A percentile compares a stretch with the other conserved stretches of the same genome.
phyloP scores from a whole-genome alignment of 2,888 invertebrate species.

The Serripes groenlandicus region DNA sequence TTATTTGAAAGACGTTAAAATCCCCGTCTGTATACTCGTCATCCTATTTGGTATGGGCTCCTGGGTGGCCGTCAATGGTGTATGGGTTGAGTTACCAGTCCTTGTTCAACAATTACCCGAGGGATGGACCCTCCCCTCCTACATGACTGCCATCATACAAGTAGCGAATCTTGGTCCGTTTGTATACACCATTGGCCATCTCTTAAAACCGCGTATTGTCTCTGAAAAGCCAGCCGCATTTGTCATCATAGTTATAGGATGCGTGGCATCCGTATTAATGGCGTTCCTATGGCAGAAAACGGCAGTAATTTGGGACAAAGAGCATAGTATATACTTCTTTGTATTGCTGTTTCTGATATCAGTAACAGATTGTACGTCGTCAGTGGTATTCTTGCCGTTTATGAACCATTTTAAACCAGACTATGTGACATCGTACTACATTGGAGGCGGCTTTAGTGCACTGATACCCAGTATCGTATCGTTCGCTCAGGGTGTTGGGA shows the following conservation, averaged over 20 bases:
- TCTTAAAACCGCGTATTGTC: slow-evolving; percentile 42
- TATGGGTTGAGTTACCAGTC: slow-evolving; percentile 95
- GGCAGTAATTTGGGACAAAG: slow-evolving; percentile 86
- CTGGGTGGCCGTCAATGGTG: slow-evolving; percentile 95
- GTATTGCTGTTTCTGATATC: slow-evolving; percentile 90
- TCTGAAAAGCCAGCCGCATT: slow-evolving; percentile 87
- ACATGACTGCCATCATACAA: slow-evolving; percentile 93
- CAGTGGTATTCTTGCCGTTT: slow-evolving; percentile 94
- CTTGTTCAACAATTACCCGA: slow-evolving; percentile 94
- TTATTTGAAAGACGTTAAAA: slow-evolving; percentile 56
- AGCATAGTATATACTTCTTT: slow-evolving; percentile 87
- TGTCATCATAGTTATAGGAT: slow-evolving; percentile 86
- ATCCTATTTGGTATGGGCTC: slow-evolving; percentile 90
- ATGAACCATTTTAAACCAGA: slow-evolving; percentile 90
- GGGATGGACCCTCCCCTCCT: slow-evolving; percentile 94
- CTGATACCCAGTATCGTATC: slow-evolving; percentile 93
- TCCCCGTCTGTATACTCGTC: slow-evolving; percentile 88
- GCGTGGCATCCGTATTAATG: slow-evolving; percentile 86
- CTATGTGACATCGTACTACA: slow-evolving; percentile 93
- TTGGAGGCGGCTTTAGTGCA: slow-evolving; percentile 87
- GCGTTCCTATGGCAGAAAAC: slow-evolving; percentile 88
- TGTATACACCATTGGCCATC: slow-evolving; percentile 73
- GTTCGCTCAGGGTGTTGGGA: slow-evolving; percentile 92
- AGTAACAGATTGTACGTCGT: slow-evolving; percentile 94
- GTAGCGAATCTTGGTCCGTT: slow-evolving; percentile 94